phyloP scores from a whole-genome alignment of 2,888 invertebrate species.

The Flexamia atlantica region DNA sequence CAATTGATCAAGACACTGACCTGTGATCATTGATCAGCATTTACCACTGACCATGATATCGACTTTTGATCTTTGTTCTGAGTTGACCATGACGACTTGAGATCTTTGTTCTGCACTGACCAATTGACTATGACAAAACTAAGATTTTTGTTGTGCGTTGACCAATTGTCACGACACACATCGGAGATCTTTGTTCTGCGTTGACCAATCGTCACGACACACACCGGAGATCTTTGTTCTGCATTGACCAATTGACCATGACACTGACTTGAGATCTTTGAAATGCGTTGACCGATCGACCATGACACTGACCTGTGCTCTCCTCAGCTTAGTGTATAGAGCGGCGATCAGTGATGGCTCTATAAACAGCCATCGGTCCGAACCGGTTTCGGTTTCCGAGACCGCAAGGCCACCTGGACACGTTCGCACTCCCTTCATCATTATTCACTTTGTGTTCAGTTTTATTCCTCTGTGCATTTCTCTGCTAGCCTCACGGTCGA shows the following conservation, averaged over 20 bases:
- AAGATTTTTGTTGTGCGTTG: too few relatives aligned
- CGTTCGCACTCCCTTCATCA: conserved; percentile 37
- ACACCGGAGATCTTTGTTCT: too few relatives aligned
- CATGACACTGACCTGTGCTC: conserved; percentile 8
- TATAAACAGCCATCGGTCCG: conserved; percentile 8
- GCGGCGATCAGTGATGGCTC: conserved; percentile 28
- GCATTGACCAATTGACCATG: neutral
- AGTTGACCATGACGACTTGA: too few relatives aligned
- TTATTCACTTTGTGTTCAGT: conserved; percentile 22
- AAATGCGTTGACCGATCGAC: neutral
- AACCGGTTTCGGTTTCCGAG: conserved; percentile 25
- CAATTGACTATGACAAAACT: too few relatives aligned
- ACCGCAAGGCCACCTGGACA: conserved; percentile 24
- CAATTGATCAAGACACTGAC: neutral
- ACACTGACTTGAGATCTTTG: neutral
- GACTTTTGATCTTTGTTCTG: too few relatives aligned
- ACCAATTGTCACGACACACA: neutral
- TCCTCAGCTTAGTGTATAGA: neutral
- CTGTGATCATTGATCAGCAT: neutral
- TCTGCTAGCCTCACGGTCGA: neutral
- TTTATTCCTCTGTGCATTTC: conserved; percentile 12
- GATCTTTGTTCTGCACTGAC: too few relatives aligned
- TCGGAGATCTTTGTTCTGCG: neutral
- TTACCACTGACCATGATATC: too few relatives aligned
- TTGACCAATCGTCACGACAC: too few relatives aligned